A percentile compares a stretch with the other conserved stretches of the same genome.
phyloP scores from a whole-genome alignment of 23 tunicate species.

The Trididemnum clinides region DNA sequence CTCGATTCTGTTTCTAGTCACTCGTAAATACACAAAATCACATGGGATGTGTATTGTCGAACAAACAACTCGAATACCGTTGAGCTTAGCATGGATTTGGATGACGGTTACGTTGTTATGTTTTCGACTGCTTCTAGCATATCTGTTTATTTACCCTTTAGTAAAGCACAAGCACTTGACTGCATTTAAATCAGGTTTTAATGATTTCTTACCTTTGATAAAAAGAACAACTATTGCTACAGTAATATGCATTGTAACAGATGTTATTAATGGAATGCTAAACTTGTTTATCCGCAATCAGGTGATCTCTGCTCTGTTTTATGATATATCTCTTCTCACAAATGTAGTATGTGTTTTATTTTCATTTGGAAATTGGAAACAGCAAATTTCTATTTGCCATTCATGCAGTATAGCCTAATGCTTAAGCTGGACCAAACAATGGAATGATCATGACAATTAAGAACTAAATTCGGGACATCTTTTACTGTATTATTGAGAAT shows the following conservation, averaged over 20 bases:
- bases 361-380: conserved; percentile 18
- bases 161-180: background rate
- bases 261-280: background rate
- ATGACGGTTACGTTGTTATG: background rate
- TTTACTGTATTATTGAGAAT: no score
- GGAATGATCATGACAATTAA: no score
- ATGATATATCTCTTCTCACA: background rate
- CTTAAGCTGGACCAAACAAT: no score
- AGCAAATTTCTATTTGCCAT: background rate
- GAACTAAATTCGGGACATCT: no score
- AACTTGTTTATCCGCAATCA: background rate
- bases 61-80: background rate
- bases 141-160: conserved; percentile 4
- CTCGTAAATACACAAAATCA: background rate
- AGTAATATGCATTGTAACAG: background rate
- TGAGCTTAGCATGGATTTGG: background rate
- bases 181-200: background rate
- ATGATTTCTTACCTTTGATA: background rate
- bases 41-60: background rate
- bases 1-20: background rate
- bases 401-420: no score
- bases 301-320: background rate
- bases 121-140: background rate
- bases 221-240: conserved; percentile 1
- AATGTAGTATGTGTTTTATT: background rate